Evolutionary conservation across 2,113 vertebrate species (phyloP).

Genomic region (Argyrosomus japonicus): DNA sequence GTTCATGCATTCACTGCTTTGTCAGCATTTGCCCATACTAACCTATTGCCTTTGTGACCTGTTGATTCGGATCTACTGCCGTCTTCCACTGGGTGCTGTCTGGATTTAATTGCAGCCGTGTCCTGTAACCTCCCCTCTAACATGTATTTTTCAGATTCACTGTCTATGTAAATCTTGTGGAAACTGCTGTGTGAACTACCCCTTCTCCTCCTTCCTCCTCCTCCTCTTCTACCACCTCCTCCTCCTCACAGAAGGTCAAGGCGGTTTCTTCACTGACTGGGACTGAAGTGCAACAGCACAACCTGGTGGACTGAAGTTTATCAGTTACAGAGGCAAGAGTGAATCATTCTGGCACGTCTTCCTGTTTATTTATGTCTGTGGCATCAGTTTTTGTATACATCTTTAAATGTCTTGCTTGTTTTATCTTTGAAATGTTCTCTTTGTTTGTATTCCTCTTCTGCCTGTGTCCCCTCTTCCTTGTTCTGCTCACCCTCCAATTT

Average conservation of each 20-base stretch:
- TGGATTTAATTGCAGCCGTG: slow-evolving; percentile 45
- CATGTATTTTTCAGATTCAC: slow-evolving; percentile 45
- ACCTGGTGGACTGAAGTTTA: slow-evolving; percentile 61
- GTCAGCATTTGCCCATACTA: slow-evolving; percentile 26
- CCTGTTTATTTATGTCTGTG: background rate
- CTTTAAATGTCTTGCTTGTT: background rate
- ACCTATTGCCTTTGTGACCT: slow-evolving; percentile 11
- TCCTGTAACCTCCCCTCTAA: slow-evolving; percentile 37
- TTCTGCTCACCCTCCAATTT: background rate
- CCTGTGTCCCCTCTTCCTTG: background rate
- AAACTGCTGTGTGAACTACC: slow-evolving; percentile 36
- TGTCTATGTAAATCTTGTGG: slow-evolving; percentile 54
- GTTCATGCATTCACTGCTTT: slow-evolving; percentile 18
- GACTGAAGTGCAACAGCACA: slow-evolving; percentile 73
- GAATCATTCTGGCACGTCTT: background rate
- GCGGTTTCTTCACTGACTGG: background rate
- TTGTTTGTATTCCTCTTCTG: background rate
- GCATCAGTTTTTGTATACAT: background rate
- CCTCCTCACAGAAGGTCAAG: background rate
- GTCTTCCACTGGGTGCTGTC: slow-evolving; percentile 11
- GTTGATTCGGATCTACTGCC: slow-evolving; percentile 40
- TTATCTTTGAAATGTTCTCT: background rate
- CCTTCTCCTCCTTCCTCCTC: background rate
- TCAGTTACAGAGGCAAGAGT: background rate
- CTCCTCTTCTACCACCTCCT: background rate